Conservation (phyloP, 2,113 vertebrate genomes). For the Syngnathus floridae region DNA sequence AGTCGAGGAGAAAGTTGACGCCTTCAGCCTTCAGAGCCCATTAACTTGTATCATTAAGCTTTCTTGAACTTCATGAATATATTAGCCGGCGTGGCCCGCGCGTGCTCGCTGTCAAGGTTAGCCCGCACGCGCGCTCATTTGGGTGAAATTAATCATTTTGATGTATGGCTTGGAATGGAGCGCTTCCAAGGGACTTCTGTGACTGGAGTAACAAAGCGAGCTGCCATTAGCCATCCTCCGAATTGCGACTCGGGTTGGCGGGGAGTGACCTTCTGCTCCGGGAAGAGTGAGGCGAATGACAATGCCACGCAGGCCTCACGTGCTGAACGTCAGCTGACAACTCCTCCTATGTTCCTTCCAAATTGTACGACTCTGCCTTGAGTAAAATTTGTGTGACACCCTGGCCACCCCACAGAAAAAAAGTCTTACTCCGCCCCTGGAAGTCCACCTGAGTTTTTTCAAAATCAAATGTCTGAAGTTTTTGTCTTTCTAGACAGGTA, state of each 20-base stretch:
- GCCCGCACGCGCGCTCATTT: conserved; percentile 86
- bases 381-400: background rate
- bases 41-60: conserved; percentile 83
- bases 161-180: conserved; percentile 90
- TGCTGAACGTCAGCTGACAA: background rate
- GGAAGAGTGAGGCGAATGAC: background rate
- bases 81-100: conserved; percentile 74
- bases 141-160: conserved; percentile 98
- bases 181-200: conserved; percentile 90
- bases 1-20: conserved; percentile 57
- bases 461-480: background rate
- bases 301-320: background rate
- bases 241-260: conserved; percentile 77
- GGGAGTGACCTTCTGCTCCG: background rate
- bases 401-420: background rate
- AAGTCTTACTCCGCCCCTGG: too few relatives aligned
- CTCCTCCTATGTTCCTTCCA: too few relatives aligned
- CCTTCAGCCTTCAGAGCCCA: conserved; percentile 75
- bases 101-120: conserved; percentile 81
- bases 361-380: too few relatives aligned
- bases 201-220: conserved; percentile 99
- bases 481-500: background rate
- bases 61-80: conserved; percentile 80
- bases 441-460: too few relatives aligned
- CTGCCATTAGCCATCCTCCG: conserved; percentile 91